These are phyloP conservation scores for Cryptus armator DNA, from an alignment of 2,888 invertebrate species.

Conservation along the genomic window DNA sequence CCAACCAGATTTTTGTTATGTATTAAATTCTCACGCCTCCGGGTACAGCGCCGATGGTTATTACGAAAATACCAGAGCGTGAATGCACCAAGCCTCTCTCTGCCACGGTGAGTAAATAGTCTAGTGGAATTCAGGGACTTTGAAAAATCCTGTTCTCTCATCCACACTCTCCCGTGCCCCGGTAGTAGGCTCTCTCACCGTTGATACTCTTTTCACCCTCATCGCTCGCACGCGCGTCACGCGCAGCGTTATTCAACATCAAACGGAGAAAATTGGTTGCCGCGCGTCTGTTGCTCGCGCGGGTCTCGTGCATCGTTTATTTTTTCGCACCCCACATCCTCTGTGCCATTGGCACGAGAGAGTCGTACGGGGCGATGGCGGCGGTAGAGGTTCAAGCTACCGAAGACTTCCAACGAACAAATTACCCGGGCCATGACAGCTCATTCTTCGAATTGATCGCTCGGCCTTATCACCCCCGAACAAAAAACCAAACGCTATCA, in stretches of 20 bases:
- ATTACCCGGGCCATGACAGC: constrained; percentile 69
- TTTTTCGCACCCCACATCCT: constrained; percentile 28
- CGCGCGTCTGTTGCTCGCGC: constrained; percentile 20
- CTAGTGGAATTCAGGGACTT: constrained; percentile 12
- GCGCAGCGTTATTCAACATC: constrained; percentile 27
- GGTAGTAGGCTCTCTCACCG: background rate
- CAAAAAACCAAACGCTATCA: constrained; percentile 26
- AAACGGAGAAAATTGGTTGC: constrained; percentile 33
- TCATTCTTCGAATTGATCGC: constrained; percentile 64
- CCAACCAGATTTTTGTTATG: background rate
- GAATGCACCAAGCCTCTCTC: constrained; percentile 1
- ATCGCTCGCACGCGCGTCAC: background rate
- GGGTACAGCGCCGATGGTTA: background rate
- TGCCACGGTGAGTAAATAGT: background rate
- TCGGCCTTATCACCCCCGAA: constrained; percentile 32
- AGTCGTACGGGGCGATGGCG: background rate
- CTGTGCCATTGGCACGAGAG: background rate
- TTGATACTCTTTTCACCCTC: background rate
- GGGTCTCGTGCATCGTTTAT: constrained; percentile 35
- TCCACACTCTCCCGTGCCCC: background rate
- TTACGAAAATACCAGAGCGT: background rate
- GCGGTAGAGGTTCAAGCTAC: background rate
- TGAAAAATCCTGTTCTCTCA: constrained; percentile 11
- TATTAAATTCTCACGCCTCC: background rate
- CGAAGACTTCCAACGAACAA: constrained; percentile 55